These are phyloP conservation scores for Moxostoma hubbsi DNA, from an alignment of 2,797 vertebrate species.

Conservation along the genomic window DNA sequence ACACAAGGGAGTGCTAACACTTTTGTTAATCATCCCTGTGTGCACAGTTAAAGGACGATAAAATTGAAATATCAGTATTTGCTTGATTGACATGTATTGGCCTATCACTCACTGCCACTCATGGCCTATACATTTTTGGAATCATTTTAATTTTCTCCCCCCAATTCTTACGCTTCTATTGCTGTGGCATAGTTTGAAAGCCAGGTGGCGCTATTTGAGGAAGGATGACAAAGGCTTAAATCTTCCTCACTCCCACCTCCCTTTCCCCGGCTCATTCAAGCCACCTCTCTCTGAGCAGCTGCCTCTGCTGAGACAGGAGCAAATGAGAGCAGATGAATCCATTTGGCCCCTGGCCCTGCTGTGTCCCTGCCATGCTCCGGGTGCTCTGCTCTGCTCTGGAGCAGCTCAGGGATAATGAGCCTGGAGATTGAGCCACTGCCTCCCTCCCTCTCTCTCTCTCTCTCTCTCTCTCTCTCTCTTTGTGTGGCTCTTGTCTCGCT, in stretches of 20 bases:
- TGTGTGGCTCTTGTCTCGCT: background rate
- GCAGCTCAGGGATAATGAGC: constrained; percentile 92
- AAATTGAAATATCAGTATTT: too few relatives aligned
- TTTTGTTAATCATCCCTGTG: too few relatives aligned
- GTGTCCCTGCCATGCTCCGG: constrained; percentile 69
- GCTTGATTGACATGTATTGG: too few relatives aligned
- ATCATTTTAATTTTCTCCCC: background rate
- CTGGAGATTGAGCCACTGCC: constrained; percentile 87
- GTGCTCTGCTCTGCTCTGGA: constrained; percentile 86
- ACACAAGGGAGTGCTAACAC: too few relatives aligned
- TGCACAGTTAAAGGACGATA: too few relatives aligned
- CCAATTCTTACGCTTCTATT: background rate
- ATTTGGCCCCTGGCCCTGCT: constrained; percentile 94
- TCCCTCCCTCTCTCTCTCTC: constrained; percentile 46
- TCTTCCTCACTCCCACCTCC: constrained; percentile 62
- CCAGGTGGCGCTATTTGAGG: constrained; percentile 31
- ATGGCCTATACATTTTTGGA: background rate
- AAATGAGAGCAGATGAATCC: constrained; percentile 98
- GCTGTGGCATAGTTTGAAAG: background rate
- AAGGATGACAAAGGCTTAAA: background rate
- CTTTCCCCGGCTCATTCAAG: constrained; percentile 63
- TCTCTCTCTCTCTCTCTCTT: constrained; percentile 23
- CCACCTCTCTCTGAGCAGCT: constrained; percentile 85
- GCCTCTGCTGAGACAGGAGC: constrained; percentile 89
- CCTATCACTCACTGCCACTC: too few relatives aligned